These are phyloP conservation scores for Pangasianodon hypophthalmus DNA, from an alignment of 2,113 vertebrate species.

Conservation along the genomic window DNA sequence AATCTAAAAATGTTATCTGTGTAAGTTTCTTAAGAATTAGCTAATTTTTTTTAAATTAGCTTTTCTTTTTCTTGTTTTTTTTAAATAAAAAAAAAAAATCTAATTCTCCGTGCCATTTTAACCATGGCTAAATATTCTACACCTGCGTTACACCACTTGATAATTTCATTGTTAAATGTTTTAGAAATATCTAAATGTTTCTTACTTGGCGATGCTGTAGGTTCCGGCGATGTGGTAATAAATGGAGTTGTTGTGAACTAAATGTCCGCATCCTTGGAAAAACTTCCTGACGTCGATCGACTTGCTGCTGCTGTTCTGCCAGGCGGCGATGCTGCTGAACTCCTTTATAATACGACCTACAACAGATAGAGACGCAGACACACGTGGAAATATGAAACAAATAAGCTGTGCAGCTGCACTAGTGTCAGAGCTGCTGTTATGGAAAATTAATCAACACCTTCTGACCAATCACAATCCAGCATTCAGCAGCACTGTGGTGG, in stretches of 20 bases:
- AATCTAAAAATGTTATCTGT: background rate
- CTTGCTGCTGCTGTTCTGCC: constrained; percentile 78
- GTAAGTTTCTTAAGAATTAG: background rate
- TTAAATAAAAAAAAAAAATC: too few relatives aligned
- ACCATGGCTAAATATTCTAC: background rate
- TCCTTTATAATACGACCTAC: constrained; percentile 84
- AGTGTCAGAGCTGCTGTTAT: background rate
- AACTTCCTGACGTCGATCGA: constrained; percentile 79
- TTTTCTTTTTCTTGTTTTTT: background rate
- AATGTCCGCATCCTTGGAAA: constrained; percentile 89
- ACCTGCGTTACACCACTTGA: background rate
- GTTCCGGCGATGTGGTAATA: constrained; percentile 91
- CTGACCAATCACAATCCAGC: background rate
- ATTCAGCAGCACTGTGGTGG: background rate
- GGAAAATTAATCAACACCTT: background rate
- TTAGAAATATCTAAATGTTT: background rate
- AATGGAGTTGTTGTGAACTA: constrained; percentile 83
- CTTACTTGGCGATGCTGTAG: constrained; percentile 84
- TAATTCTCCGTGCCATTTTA: background rate
- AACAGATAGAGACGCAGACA: background rate
- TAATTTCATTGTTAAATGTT: background rate
- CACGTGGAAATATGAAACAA: background rate
- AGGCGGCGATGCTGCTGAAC: constrained; percentile 78
- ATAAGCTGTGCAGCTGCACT: background rate
- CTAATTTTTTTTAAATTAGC: too few relatives aligned